phyloP scores from a whole-genome alignment of 2,797 vertebrate species.

The Anabacerthia variegaticeps region DNA sequence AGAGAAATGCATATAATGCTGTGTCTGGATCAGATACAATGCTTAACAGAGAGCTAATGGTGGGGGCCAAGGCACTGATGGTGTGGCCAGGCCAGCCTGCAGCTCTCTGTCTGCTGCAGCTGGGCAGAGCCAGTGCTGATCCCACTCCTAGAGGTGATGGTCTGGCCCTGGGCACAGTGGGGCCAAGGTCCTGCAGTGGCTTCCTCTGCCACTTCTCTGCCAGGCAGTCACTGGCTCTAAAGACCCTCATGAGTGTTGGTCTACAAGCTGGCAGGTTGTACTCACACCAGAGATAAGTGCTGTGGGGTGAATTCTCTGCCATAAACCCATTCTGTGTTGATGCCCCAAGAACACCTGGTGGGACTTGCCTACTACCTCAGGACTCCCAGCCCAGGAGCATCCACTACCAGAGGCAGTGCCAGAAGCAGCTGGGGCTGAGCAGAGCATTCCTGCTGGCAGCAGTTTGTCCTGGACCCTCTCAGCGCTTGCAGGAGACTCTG shows the following conservation, averaged over 20 bases:
- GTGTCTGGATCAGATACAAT: slow-evolving; percentile 49
- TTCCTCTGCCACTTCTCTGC: background rate
- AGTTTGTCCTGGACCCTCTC: background rate
- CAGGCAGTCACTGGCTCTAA: fast-evolving
- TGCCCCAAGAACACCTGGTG: background rate
- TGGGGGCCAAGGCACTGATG: fast-evolving
- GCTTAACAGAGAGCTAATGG: slow-evolving; percentile 2
- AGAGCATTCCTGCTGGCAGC: background rate
- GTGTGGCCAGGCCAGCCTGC: background rate
- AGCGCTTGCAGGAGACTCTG: fast-evolving
- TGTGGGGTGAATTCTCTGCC: background rate
- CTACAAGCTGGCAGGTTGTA: background rate
- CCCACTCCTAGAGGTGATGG: fast-evolving
- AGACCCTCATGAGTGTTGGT: fast-evolving
- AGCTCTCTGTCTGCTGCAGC: background rate
- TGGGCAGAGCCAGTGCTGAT: background rate
- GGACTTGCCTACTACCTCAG: background rate
- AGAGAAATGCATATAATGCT: slow-evolving; percentile 71
- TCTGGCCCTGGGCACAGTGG: fast-evolving
- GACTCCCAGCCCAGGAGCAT: background rate
- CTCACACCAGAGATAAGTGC: background rate
- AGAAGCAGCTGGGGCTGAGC: fast-evolving
- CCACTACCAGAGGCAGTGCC: fast-evolving
- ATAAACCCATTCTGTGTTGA: fast-evolving
- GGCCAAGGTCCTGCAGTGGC: fast-evolving